Percentiles rank a stretch among this genome's conserved stretches.
Conservation (phyloP, 2,797 vertebrate genomes). For the Liasis olivaceus region DNA sequence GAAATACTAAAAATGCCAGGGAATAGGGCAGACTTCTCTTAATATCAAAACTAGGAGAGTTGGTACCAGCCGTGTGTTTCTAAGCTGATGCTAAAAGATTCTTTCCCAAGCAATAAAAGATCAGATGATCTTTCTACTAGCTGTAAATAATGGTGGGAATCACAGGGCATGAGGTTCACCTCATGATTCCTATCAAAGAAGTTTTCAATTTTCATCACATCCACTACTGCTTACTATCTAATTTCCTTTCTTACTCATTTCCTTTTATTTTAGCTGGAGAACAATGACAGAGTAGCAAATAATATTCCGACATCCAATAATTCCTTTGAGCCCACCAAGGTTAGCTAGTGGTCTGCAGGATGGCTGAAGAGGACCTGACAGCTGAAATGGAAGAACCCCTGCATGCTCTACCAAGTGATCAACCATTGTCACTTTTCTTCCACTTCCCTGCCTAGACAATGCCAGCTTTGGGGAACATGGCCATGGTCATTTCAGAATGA, state of each 20-base stretch:
- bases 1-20: background rate
- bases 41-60: background rate
- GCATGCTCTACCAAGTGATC: too few relatives aligned
- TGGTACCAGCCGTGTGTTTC: background rate
- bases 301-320: background rate
- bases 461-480: background rate
- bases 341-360: background rate
- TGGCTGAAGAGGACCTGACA: too few relatives aligned
- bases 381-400: too few relatives aligned
- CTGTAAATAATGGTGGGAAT: background rate
- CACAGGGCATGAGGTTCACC: background rate
- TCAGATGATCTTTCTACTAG: background rate
- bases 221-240: background rate
- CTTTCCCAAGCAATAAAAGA: background rate
- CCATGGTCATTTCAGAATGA: background rate
- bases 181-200: background rate
- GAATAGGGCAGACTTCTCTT: background rate
- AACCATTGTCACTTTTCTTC: background rate
- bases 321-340: background rate
- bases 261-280: background rate
- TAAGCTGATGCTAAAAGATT: background rate
- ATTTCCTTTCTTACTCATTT: background rate
- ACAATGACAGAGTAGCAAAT: background rate
- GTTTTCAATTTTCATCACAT: background rate
- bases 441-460: background rate